Conservation (phyloP, 2,113 vertebrate species). For the Heterocephalus glaber region DNA sequence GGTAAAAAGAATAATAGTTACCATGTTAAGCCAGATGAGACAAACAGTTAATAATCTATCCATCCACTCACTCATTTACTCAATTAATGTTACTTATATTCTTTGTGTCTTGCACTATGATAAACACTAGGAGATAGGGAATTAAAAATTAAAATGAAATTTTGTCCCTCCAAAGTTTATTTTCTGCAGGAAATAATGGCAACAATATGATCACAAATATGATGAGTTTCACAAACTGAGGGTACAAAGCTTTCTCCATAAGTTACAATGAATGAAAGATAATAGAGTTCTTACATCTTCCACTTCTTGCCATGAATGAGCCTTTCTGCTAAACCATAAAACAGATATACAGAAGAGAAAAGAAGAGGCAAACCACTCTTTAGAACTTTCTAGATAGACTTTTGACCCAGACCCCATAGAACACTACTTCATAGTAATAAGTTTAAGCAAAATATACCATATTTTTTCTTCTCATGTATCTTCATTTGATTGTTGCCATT, state of each 20-base stretch:
- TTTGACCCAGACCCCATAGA: not conserved
- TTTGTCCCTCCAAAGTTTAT: not conserved
- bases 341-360: not conserved
- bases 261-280: not conserved
- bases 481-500: not conserved
- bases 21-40: not conserved
- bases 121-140: not conserved
- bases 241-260: not conserved
- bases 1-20: not conserved
- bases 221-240: not conserved
- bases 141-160: not conserved
- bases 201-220: not conserved
- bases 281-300: not conserved
- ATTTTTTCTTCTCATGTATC: not conserved
- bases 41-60: not conserved
- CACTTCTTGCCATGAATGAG: not conserved
- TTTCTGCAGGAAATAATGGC: not conserved
- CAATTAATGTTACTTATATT: not conserved
- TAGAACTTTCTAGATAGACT: not conserved
- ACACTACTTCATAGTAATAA: not conserved
- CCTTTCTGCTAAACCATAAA: not conserved
- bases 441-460: not conserved
- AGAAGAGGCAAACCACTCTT: not conserved
- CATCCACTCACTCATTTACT: not conserved
- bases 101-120: not conserved